Conservation (phyloP, 2,113 vertebrate genomes). For the Microcebus tavaratra region DNA sequence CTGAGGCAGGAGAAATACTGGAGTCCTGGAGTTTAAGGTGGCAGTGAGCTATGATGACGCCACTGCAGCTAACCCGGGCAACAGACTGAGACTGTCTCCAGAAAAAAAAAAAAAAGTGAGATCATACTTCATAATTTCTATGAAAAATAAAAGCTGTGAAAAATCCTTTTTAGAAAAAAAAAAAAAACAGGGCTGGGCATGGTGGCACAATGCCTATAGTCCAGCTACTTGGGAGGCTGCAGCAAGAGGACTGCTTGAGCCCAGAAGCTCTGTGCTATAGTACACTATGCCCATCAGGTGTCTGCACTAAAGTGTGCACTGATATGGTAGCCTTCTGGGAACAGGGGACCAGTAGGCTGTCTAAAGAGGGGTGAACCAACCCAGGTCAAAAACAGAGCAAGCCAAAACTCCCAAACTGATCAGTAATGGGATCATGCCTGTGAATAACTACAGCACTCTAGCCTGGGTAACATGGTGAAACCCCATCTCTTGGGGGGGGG, state of each 20-base stretch:
- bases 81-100: background rate
- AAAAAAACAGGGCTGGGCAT: background rate
- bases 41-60: background rate
- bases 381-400: too few species aligned
- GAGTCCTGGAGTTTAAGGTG: background rate
- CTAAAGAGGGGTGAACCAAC: too few species aligned
- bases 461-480: background rate
- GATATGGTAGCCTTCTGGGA: too few species aligned
- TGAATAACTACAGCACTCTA: background rate
- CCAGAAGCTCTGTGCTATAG: background rate
- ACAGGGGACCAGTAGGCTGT: too few species aligned
- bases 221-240: background rate
- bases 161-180: background rate
- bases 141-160: background rate
- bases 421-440: background rate
- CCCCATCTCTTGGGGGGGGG: background rate
- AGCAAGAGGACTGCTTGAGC: background rate
- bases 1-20: background rate
- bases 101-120: background rate
- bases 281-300: too few species aligned
- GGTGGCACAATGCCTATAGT: background rate
- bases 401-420: too few species aligned
- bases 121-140: background rate
- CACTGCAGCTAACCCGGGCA: background rate
- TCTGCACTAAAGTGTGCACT: too few species aligned